Evolutionary conservation across 2,888 invertebrate species (phyloP).

Genomic region (Leptopilina syphax): DNA sequence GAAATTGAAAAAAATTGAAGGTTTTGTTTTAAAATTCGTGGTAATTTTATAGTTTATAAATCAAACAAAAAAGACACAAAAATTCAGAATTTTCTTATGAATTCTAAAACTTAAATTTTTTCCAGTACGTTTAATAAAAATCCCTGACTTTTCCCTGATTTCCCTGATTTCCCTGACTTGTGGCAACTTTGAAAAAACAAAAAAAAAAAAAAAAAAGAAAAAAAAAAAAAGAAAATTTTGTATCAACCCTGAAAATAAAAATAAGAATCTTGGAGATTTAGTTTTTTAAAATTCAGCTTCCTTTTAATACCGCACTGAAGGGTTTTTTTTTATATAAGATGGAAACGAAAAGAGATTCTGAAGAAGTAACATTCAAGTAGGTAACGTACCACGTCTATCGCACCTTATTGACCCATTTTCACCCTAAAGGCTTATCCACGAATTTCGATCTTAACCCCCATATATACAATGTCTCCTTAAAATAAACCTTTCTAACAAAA

Average conservation of each 20-base stretch:
- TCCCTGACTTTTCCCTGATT: too few species aligned
- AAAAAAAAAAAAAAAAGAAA: too few species aligned
- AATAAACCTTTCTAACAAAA: background rate
- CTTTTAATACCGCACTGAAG: background rate
- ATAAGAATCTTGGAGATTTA: constrained; percentile 1
- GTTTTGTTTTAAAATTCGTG: too few species aligned
- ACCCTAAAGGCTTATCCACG: constrained; percentile 15
- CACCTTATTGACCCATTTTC: constrained; percentile 38
- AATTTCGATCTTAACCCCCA: constrained; percentile 29
- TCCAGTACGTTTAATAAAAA: too few species aligned
- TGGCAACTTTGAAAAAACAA: too few species aligned
- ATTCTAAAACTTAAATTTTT: too few species aligned
- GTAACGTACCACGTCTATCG: constrained; percentile 32
- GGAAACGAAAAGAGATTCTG: constrained; percentile 20
- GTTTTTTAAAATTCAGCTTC: constrained; percentile 6
- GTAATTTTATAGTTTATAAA: too few species aligned
- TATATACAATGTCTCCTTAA: background rate
- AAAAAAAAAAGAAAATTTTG: too few species aligned
- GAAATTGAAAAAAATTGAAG: too few species aligned
- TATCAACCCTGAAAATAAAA: background rate
- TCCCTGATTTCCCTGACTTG: too few species aligned
- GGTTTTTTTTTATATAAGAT: constrained; percentile 1
- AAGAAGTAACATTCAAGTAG: constrained; percentile 27
- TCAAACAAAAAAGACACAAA: too few species aligned
- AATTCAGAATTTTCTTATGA: too few species aligned